phyloP scores from a whole-genome alignment of 2,113 vertebrate species.

The Mormyrus lacerda region DNA sequence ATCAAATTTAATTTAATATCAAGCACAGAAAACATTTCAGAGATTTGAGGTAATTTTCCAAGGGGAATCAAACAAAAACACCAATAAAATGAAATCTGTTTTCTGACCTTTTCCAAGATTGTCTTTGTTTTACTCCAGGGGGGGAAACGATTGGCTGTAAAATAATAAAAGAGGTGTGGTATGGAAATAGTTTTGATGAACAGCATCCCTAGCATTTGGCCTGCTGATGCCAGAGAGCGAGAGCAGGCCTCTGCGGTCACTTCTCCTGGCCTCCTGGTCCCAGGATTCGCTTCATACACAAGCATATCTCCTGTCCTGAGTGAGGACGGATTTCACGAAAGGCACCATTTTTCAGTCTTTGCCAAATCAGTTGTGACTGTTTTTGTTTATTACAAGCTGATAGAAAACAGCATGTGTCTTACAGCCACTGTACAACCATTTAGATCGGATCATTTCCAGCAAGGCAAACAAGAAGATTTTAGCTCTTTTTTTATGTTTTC shows the following conservation, averaged over 20 bases:
- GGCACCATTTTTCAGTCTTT: background rate
- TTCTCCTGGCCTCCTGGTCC: background rate
- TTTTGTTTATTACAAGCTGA: background rate
- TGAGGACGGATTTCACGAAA: background rate
- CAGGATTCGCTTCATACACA: background rate
- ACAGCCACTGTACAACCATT: background rate
- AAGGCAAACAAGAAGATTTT: background rate
- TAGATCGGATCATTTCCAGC: background rate
- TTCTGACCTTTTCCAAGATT: background rate
- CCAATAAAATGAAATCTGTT: background rate
- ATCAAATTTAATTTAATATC: background rate
- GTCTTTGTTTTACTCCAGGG: background rate
- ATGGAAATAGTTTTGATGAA: background rate
- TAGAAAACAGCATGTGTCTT: background rate
- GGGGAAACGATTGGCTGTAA: background rate
- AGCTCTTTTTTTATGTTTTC: background rate
- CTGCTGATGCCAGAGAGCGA: background rate
- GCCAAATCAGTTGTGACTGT: background rate
- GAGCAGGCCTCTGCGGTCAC: background rate
- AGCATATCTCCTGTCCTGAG: background rate
- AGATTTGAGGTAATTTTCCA: background rate
- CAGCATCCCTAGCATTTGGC: background rate
- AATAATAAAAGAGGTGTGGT: background rate
- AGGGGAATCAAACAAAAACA: background rate
- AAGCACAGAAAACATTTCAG: background rate